Conservation (phyloP, 1,140 invertebrate genomes). For the Papilio polyxenes region DNA sequence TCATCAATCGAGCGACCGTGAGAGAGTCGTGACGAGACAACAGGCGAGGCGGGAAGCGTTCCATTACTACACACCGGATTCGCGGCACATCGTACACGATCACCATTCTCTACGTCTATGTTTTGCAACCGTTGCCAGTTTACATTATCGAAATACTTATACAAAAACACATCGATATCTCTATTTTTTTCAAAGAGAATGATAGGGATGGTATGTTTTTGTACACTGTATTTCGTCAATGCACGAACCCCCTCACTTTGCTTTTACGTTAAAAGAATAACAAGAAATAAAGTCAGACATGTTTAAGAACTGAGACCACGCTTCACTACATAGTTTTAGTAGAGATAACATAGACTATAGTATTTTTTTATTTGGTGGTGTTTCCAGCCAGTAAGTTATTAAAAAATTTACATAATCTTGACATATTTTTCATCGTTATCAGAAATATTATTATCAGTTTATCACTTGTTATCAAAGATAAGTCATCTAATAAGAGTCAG, state of each 20-base stretch:
- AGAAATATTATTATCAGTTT: not conserved
- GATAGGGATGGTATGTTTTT: too few species aligned
- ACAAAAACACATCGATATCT: not conserved
- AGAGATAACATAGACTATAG: not conserved
- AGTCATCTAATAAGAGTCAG: not conserved
- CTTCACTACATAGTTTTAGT: too few species aligned
- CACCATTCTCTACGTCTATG: not conserved
- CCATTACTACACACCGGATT: constrained; percentile 5
- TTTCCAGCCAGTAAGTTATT: not conserved
- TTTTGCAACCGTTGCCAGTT: not conserved
- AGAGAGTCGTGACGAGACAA: constrained; percentile 4
- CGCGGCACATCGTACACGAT: not conserved
- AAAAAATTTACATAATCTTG: not conserved
- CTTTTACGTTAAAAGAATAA: too few species aligned
- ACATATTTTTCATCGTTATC: not conserved
- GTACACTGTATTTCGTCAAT: too few species aligned
- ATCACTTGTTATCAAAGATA: not conserved
- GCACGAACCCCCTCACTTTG: too few species aligned
- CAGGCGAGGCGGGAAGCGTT: constrained; percentile 10
- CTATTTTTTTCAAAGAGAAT: too few species aligned
- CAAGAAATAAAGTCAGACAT: too few species aligned
- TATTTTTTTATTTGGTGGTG: not conserved
- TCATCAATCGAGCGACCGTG: not conserved
- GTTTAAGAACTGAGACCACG: too few species aligned
- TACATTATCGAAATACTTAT: not conserved